Evolutionary conservation across 2,797 vertebrate genomes (phyloP), one percentile per base, ranked within the genome.

Genomic region (Anableps anableps): DNA sequence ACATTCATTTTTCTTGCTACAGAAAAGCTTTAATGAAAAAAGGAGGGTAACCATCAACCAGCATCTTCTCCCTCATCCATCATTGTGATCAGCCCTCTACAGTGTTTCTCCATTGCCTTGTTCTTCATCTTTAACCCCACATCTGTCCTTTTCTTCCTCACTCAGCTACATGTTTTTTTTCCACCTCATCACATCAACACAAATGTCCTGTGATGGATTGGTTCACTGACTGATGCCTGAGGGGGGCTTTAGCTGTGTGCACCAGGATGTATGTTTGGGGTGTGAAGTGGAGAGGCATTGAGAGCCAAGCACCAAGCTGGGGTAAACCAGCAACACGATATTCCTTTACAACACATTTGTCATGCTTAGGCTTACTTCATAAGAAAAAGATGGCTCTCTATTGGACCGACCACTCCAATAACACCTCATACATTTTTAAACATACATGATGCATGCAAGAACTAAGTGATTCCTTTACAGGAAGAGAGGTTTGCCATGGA

Each of bases 121-220:
- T 74, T 77, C 71, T 82, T 72, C 41, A 43, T 70, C 26, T 78
- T 51, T 58, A 74, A 82, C 60, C 53, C 73, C 9, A 16, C 14
- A 10, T 74, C 60, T 84, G 71, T 81, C 53, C 50, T 64, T 64
- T 80, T 84, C 83, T 86, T 66, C 74, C 76, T 80, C 77, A 78
- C 47, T 70, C 80, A 79, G 14, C 34, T 78, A 21, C 41, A 64
- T 31, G 72, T 80, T 71, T 80, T 71, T 21, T 79, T 47, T 50
- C 48, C 62, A 76, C 78, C 77, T 79, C 73, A 84, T 82, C 85
- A 83, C 80, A 85, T 90, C 83, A 88, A 81, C n/a, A 55, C 79
- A 91, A 88, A 84, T 82, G 53, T 89, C 74, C 51, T 72, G 72
- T 93, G 92, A 95, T 93, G 89, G 86, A 94, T 94, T 86, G 80